Conservation (phyloP, 1,140 invertebrate species). For the Brachionus rubens region DNA sequence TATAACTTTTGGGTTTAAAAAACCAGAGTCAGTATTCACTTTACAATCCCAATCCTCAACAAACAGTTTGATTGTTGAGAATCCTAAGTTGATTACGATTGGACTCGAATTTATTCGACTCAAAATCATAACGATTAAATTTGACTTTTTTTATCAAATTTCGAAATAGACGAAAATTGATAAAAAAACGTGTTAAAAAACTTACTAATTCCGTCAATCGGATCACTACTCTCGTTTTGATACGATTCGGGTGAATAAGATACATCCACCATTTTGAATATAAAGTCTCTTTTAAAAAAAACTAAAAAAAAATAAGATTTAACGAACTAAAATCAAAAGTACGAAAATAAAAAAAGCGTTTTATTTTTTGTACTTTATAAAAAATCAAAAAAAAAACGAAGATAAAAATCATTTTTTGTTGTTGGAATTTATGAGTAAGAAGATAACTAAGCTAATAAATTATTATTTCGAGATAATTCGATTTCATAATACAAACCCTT, state of each 20-base stretch:
- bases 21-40: too few species aligned
- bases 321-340: not conserved
- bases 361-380: too few species aligned
- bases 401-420: not conserved
- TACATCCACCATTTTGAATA: slow-evolving; percentile 32
- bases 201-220: slow-evolving; percentile 24
- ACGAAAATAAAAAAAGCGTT: not conserved
- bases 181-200: not conserved
- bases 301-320: not conserved
- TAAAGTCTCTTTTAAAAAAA: too few species aligned
- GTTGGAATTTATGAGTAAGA: slow-evolving; percentile 12
- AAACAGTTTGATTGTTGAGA: too few species aligned
- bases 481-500: not conserved
- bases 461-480: slow-evolving; percentile 35
- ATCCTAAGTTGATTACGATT: too few species aligned
- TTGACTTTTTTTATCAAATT: too few species aligned
- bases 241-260: slow-evolving; percentile 26
- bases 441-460: slow-evolving; percentile 39
- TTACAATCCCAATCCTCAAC: too few species aligned
- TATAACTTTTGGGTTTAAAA: too few species aligned
- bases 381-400: slow-evolving; percentile 2
- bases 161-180: too few species aligned
- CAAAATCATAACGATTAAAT: too few species aligned
- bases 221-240: not conserved
- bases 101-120: too few species aligned